Evolutionary conservation across 2,888 invertebrate genomes (phyloP), one percentile per base, ranked within the genome.

Genomic region (Amblyjoppa fuscipennis): DNA sequence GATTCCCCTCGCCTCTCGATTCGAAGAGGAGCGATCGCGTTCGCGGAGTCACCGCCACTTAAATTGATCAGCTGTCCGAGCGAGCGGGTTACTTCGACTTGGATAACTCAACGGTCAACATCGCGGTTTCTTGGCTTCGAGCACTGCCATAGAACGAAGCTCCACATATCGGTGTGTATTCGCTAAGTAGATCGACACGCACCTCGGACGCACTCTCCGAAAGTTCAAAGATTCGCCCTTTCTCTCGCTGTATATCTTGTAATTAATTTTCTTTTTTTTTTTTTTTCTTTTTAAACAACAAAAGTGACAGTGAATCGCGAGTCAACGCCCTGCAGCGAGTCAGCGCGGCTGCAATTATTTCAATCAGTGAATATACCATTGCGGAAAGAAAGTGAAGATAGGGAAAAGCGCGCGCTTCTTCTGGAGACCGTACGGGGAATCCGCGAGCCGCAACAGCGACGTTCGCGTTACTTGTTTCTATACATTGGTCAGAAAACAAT

Each of bases 51-150:
- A 71, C 87, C 87, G 87, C 89, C 88, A 89, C 88, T 92, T 91
- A 91, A 92, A 92, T 91, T 91, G 90, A 89, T 90, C 90, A 90
- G 61, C 76, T 87, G 84, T 85, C 89, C 88, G 87, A 90, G 90
- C 87, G 85, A 87, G 82, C 88, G 88, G 88, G 88, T 90, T 92
- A 92, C 89, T 92, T 89, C 82, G 88, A 66, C 88, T 89, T 87
- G 89, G 88, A 80, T 89, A 87, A 90, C 81, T 85, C 87, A 78
- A 79, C 89, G 87, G 88, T 89, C 87, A 88, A 90, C 90, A 88
- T 89, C 88, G 45, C 73, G 68, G 38, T 79, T 49, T 66, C 86
- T 85, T 84, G 79, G 75, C 70, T 38, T 68, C 31, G 20, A 11
- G 49, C 4, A 64, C 28, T 51, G 25, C 64, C 38, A 20, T 1